Conservation (phyloP, 2,888 invertebrate genomes). For the Arge pagana region DNA sequence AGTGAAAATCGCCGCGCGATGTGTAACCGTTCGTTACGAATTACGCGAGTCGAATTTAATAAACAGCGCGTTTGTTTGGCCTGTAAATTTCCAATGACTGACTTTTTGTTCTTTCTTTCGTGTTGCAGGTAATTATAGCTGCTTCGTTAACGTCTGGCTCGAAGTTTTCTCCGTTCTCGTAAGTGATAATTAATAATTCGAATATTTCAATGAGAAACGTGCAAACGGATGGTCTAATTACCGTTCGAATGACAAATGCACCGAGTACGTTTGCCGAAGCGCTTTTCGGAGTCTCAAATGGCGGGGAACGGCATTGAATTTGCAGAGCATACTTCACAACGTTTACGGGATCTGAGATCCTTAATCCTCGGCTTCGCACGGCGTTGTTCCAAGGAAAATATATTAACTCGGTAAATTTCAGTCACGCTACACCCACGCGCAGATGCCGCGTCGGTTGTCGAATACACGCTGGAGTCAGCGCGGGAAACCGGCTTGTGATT, state of each 20-base stretch:
- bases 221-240: too few relatives aligned
- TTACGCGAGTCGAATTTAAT: neutral
- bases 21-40: neutral
- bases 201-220: conserved; percentile 2
- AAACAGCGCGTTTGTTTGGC: neutral
- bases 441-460: too few relatives aligned
- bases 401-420: conserved; percentile 8
- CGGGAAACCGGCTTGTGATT: conserved; percentile 12
- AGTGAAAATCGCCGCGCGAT: too few relatives aligned
- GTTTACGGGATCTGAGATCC: conserved; percentile 1
- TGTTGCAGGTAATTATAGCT: conserved; percentile 37
- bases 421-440: conserved; percentile 5
- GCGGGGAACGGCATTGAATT: conserved; percentile 1
- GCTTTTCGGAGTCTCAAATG: neutral
- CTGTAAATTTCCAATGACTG: neutral
- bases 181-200: conserved; percentile 9
- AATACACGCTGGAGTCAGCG: too few relatives aligned
- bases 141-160: conserved; percentile 3
- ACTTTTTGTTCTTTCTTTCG: conserved; percentile 24
- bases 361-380: conserved; percentile 4
- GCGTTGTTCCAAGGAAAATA: conserved; percentile 8
- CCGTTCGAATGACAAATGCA: too few relatives aligned
- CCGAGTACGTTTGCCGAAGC: neutral
- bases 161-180: conserved; percentile 13
- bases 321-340: neutral